Evolutionary conservation across 2,888 invertebrate genomes (phyloP), one percentile per base, ranked within the genome.

Genomic region (Drosophila borborema): DNA sequence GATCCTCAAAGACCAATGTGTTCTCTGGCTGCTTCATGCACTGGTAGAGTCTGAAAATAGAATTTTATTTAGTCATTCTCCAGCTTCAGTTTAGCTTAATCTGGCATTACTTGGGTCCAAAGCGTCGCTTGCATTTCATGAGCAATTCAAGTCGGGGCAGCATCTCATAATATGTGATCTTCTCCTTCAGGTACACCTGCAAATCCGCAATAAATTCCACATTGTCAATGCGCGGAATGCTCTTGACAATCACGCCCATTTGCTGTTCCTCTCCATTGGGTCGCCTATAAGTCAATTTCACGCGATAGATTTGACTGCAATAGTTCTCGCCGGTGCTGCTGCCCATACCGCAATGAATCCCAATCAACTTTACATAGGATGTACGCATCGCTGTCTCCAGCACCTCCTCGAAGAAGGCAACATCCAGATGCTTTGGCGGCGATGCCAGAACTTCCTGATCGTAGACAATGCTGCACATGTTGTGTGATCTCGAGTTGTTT

Each of bases 131-230:
- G 59, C 73, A 74, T 18, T 92, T 91, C 80, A 93, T 81, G n/a
- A 93, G 82, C 31, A 93, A 74, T 66, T 93, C 92, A 51, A 94
- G 86, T 14, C 91, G 90, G 2, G 94, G 94, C 64, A 94, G 77
- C 1, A 93, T 90, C 53, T 91, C 90, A 28, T 76, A 65, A 49
- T 78, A 94, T 77, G 93, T 92, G 73, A 91, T 84, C 45, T 91
- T 92, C 85, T 94, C 94, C 72, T 93, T 94, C 16, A 91, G 85
- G 59, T 93, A 94, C 12, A 93, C 91, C 48, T 93, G 91, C n/a
- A 93, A 36, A 18, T 93, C 94, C 77, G 81, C 92, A 58, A 93
- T 83, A 45, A 91, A 91, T 34, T 82, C 77, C 1, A 79, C 62
- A 0, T 76, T 71, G 2, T 86, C 80, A 5, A 70, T 56, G 4